phyloP scores from a whole-genome alignment of 2,797 vertebrate genomes.

The Ataeniobius toweri region DNA sequence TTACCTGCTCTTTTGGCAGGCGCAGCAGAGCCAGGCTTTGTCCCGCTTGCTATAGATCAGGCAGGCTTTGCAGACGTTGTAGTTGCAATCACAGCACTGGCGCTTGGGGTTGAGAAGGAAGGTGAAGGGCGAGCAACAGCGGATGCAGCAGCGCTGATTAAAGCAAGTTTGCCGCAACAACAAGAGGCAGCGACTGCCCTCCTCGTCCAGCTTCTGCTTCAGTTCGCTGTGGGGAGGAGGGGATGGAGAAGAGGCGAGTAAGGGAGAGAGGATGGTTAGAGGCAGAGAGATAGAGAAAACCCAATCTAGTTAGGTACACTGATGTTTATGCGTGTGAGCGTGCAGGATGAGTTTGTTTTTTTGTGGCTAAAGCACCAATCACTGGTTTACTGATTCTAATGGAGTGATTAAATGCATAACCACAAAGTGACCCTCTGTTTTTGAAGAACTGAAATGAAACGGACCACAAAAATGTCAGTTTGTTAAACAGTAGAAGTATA shows the following conservation, averaged over 20 bases:
- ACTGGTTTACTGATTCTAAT: constrained; percentile 33
- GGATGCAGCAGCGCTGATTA: constrained; percentile 93
- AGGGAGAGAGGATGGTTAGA: constrained; percentile 15
- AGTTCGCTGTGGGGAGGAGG: constrained; percentile 82
- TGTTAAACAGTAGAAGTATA: neutral
- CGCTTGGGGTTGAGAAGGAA: constrained; percentile 91
- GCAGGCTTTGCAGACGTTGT: constrained; percentile 92
- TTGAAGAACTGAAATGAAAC: neutral
- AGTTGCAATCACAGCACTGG: constrained; percentile 86
- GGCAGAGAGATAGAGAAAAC: neutral
- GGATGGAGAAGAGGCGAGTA: neutral
- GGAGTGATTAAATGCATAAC: constrained; percentile 25
- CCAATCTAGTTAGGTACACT: neutral
- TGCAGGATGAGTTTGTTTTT: constrained; percentile 14
- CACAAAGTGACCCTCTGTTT: constrained; percentile 1
- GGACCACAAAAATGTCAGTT: neutral
- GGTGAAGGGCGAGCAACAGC: constrained; percentile 91
- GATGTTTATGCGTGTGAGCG: neutral
- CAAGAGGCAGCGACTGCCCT: constrained; percentile 90
- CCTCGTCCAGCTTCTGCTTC: constrained; percentile 91
- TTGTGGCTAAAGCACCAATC: constrained; percentile 14
- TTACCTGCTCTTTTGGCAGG: constrained; percentile 93
- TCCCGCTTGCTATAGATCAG: constrained; percentile 86
- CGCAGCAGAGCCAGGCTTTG: constrained; percentile 88
- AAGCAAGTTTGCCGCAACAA: constrained; percentile 90